phyloP scores from a whole-genome alignment of 2,113 vertebrate species.

The Coryphaenoides rupestris region DNA sequence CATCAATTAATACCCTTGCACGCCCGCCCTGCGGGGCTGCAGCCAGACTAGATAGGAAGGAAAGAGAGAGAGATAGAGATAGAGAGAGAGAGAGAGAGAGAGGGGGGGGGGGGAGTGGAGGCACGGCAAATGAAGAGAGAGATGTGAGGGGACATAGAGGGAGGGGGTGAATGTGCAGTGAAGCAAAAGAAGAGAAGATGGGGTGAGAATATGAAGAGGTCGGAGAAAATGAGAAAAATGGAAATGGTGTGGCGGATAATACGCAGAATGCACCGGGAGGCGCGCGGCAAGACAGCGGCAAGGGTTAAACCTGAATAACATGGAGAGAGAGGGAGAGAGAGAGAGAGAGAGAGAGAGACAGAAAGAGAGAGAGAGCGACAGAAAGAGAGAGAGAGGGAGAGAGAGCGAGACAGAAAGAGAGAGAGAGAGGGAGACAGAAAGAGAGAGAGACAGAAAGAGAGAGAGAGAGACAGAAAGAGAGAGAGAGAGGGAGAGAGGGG shows the following conservation, averaged over 20 bases:
- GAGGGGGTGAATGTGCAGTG: neutral
- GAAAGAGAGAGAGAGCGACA: too few species aligned
- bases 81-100: slow-evolving; percentile 31
- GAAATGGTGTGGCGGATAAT: slow-evolving; percentile 3
- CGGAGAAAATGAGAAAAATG: slow-evolving; percentile 20
- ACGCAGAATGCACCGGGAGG: neutral
- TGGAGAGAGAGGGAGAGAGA: too few species aligned
- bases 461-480: too few species aligned
- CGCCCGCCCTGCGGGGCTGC: slow-evolving; percentile 53
- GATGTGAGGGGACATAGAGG: slow-evolving; percentile 12
- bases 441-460: too few species aligned
- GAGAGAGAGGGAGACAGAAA: too few species aligned
- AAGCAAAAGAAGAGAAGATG: neutral
- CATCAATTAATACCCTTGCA: slow-evolving; percentile 71
- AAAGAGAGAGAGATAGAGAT: neutral
- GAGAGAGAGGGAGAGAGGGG: too few species aligned
- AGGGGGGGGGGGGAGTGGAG: slow-evolving; percentile 11
- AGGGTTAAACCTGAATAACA: neutral
- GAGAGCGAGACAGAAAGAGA: too few species aligned
- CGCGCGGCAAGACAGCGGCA: slow-evolving; percentile 3
- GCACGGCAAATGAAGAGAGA: slow-evolving; percentile 33
- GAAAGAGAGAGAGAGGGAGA: too few species aligned
- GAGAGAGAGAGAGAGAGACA: too few species aligned
- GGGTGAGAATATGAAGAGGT: slow-evolving; percentile 23
- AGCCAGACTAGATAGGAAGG: slow-evolving; percentile 8